Evolutionary conservation across 2,797 vertebrate species (phyloP).

Genomic region (Pseudopleuronectes americanus): DNA sequence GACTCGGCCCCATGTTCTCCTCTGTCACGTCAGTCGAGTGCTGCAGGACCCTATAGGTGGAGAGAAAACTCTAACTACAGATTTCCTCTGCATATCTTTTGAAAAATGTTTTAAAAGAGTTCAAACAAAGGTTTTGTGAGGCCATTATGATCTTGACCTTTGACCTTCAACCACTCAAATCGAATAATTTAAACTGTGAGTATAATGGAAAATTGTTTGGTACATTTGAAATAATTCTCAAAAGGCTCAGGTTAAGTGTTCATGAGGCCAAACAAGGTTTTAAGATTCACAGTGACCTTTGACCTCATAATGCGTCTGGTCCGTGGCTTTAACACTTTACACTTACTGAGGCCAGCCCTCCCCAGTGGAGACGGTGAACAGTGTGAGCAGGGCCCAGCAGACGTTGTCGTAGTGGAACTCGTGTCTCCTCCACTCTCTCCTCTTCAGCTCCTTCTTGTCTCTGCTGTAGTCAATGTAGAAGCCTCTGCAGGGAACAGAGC

Average conservation of each 20-base stretch:
- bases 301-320: too few species aligned
- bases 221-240: too few species aligned
- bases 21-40: conserved; percentile 97
- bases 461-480: conserved; percentile 95
- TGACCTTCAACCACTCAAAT: too few species aligned
- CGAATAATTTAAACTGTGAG: too few species aligned
- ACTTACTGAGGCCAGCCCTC: conserved; percentile 99
- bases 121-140: too few species aligned
- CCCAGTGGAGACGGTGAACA: conserved; percentile 97
- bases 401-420: conserved; percentile 99
- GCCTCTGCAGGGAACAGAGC: conserved; percentile 84
- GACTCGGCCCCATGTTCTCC: conserved; percentile 95
- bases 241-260: too few species aligned
- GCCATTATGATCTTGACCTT: too few species aligned
- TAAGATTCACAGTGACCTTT: too few species aligned
- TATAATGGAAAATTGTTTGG: too few species aligned
- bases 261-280: too few species aligned
- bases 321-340: not conserved
- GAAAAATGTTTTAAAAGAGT: too few species aligned
- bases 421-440: conserved; percentile 95
- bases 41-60: conserved; percentile 89
- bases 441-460: conserved; percentile 97
- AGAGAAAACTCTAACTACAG: not conserved
- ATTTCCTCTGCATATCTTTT: too few species aligned
- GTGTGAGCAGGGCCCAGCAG: conserved; percentile 95